A percentile compares a stretch with the other conserved stretches of the same genome.
Conservation (phyloP, 2,888 invertebrate species). For the Disparrhopalites patrizii region DNA sequence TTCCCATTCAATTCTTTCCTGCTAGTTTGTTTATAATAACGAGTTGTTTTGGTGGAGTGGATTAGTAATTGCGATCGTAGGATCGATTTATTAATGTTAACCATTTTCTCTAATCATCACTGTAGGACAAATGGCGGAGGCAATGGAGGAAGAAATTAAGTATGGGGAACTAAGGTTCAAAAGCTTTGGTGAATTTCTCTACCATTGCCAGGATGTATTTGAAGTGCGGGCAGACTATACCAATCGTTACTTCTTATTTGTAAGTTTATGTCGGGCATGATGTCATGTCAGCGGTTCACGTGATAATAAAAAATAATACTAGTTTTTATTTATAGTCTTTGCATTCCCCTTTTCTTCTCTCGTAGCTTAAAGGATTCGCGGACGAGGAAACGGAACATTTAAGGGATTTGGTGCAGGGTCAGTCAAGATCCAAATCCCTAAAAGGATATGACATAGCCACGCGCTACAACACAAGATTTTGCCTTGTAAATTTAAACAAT, state of each 20-base stretch:
- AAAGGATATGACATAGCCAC: no score
- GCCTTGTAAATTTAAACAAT: no score
- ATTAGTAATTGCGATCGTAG: no score
- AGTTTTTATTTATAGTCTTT: not conserved
- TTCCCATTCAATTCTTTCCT: not conserved
- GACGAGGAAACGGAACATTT: conserved; percentile 15
- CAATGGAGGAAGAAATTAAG: conserved; percentile 8
- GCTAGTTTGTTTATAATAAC: not conserved
- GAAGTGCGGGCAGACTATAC: not conserved
- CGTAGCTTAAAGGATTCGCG: not conserved
- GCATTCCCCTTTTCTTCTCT: not conserved
- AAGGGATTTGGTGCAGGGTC: conserved; percentile 9
- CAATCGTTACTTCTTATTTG: conserved; percentile 13
- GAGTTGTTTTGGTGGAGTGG: not conserved
- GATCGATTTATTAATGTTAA: not conserved
- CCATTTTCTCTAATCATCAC: no score
- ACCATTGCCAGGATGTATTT: conserved; percentile 22
- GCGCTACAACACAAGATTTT: not conserved
- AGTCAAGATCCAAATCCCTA: not conserved
- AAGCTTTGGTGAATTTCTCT: conserved; percentile 19
- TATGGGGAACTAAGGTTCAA: conserved; percentile 13
- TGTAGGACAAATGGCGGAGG: conserved; percentile 11
- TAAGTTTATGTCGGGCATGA: no score
- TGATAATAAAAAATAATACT: no score
- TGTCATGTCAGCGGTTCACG: no score